Evolutionary conservation across 1,140 invertebrate genomes (phyloP), one percentile per base, ranked within the genome.

Genomic region (Protaetia brevitarsis): DNA sequence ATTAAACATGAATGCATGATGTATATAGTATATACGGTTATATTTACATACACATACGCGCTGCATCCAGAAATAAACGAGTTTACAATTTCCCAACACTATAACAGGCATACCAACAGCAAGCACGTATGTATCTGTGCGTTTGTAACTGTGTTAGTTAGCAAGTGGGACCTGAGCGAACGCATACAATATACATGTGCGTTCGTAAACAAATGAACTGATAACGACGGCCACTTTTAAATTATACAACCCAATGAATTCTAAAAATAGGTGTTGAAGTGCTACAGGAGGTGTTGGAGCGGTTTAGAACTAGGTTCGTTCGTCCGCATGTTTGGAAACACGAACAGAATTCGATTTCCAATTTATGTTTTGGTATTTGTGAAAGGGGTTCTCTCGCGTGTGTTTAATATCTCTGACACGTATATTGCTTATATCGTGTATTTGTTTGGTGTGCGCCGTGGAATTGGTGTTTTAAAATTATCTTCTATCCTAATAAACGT

Each of bases 181-280:
- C n/a, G n/a, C n/a, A n/a, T n/a, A n/a, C n/a, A n/a, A n/a, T n/a
- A n/a, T n/a, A n/a, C n/a, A n/a, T n/a, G n/a, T n/a, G n/a, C n/a
- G n/a, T 16, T 45, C 5, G 37, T 45, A 45, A 45, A 45, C 37
- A 45, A 45, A 45, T 45, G 37, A 45, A 45, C 37, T 45, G 37
- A 45, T 45, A 45, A 45, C 37, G 37, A 45, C 37, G 37, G 37
- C 37, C 37, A 45, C 37, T 45, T 45, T 45, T 45, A 45, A 45
- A 45, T 45, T 45, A 45, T 45, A 45, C 37, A 45, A 45, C 37
- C 37, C 37, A 45, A 45, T 45, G 37, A 45, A 45, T 45, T 45
- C 37, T 45, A 45, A 45, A 45, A 45, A 45, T 45, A 45, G 37
- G 37, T 45, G 37, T 45, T 45, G 37, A 45, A 45, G 37, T 45